A percentile compares a stretch with the other conserved stretches of the same genome.
These are phyloP conservation scores for Chelon labrosus DNA, from an alignment of 2,797 vertebrate species.

Conservation along the genomic window DNA sequence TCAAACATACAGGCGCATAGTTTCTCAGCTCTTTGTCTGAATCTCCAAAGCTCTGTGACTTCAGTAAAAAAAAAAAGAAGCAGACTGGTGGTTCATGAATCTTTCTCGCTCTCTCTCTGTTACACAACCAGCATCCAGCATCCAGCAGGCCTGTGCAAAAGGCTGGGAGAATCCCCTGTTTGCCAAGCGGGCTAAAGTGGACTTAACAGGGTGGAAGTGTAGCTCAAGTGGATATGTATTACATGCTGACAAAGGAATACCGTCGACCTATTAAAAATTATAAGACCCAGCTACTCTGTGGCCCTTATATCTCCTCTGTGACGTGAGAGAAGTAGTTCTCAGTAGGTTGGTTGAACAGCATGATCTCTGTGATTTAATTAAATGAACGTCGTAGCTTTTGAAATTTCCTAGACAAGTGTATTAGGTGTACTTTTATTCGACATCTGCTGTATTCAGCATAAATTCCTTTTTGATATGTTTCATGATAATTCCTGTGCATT, in stretches of 20 bases:
- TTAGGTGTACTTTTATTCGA: constrained; percentile 27
- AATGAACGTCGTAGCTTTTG: constrained; percentile 24
- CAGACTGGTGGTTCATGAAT: constrained; percentile 48
- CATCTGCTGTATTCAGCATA: constrained; percentile 8
- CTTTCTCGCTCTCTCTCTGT: constrained; percentile 47
- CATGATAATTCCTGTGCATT: constrained; percentile 42
- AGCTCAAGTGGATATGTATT: constrained; percentile 66
- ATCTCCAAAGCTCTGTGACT: constrained; percentile 59
- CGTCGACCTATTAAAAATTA: constrained; percentile 46
- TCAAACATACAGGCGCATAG: constrained; percentile 43
- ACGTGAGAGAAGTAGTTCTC: constrained; percentile 33
- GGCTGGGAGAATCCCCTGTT: constrained; percentile 67
- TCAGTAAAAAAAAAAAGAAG: constrained; percentile 35
- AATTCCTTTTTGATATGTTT: constrained; percentile 19
- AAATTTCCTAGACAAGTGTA: constrained; percentile 20
- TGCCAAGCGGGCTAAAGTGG: constrained; percentile 68
- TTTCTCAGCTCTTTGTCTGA: constrained; percentile 53
- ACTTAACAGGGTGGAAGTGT: constrained; percentile 67
- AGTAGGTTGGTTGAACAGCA: constrained; percentile 12
- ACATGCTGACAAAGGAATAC: constrained; percentile 55
- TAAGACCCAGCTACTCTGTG: constrained; percentile 2
- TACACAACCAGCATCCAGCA: constrained; percentile 67
- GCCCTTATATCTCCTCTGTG: constrained; percentile 18
- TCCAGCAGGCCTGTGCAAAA: constrained; percentile 45
- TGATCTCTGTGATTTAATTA: constrained; percentile 26